phyloP scores from a whole-genome alignment of 2,113 vertebrate genomes.

The Hippocampus guttulatus region DNA sequence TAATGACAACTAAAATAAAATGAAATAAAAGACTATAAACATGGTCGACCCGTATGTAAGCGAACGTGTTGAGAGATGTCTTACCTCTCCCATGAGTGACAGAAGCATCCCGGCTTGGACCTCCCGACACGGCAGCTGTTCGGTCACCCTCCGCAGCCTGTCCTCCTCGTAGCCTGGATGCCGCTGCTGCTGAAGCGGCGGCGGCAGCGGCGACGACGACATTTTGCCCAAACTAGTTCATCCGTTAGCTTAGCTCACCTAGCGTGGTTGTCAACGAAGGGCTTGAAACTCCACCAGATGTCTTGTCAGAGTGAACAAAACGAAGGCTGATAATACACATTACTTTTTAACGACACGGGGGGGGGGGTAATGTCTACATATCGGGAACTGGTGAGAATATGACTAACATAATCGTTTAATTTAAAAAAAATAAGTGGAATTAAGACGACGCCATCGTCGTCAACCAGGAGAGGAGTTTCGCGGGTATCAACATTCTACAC shows the following conservation, averaged over 20 bases:
- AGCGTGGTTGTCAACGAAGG: neutral
- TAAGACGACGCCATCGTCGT: neutral
- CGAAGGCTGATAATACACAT: accelerated
- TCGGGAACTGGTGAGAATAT: neutral
- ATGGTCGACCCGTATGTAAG: too few relatives aligned
- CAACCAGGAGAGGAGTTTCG: conserved; percentile 19
- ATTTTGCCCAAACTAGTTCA: neutral
- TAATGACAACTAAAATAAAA: too few relatives aligned
- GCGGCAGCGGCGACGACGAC: conserved; percentile 1
- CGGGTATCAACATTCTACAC: conserved; percentile 30
- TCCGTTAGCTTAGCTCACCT: conserved; percentile 7
- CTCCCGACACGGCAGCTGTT: conserved; percentile 81
- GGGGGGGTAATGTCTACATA: accelerated
- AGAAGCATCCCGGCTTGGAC: conserved; percentile 77
- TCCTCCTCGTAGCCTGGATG: conserved; percentile 71
- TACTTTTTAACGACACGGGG: neutral
- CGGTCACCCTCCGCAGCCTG: conserved; percentile 65
- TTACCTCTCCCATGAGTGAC: conserved; percentile 88
- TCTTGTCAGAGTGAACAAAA: neutral
- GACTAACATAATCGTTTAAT: neutral
- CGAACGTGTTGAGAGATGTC: neutral
- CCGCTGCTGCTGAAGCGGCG: conserved; percentile 64
- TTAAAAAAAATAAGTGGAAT: neutral
- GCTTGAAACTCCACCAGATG: neutral
- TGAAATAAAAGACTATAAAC: too few relatives aligned